phyloP scores from a whole-genome alignment of 2,797 vertebrate species.

The Falco columbarius region DNA sequence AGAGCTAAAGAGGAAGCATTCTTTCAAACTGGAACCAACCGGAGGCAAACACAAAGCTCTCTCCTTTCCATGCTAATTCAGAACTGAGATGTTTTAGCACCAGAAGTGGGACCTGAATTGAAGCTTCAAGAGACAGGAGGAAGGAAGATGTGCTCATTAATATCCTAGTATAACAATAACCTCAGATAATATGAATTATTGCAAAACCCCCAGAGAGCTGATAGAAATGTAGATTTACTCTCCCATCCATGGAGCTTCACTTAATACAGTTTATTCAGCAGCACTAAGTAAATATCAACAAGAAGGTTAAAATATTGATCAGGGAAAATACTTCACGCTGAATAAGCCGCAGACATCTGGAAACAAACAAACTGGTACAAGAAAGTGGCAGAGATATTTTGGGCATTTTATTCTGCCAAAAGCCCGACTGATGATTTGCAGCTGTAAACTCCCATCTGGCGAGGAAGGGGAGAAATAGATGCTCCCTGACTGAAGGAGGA shows the following conservation, averaged over 20 bases:
- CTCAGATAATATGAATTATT: slow-evolving; percentile 46
- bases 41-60: slow-evolving; percentile 2
- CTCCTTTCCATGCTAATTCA: slow-evolving; percentile 2
- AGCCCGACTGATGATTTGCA: not conserved
- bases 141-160: slow-evolving; percentile 40
- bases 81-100: not conserved
- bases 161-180: slow-evolving; percentile 43
- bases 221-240: slow-evolving; percentile 27
- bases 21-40: not conserved
- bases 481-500: not conserved
- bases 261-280: slow-evolving; percentile 43
- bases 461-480: not conserved
- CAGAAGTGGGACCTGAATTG: not conserved
- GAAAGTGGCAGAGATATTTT: slow-evolving; percentile 8
- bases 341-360: slow-evolving; percentile 47
- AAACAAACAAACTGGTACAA: slow-evolving; percentile 44
- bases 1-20: not conserved
- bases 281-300: slow-evolving; percentile 62
- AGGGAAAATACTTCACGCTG: slow-evolving; percentile 28
- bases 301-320: slow-evolving; percentile 68
- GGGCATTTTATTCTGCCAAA: not conserved
- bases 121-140: not conserved
- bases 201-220: slow-evolving; percentile 42
- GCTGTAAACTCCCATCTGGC: slow-evolving; percentile 10
- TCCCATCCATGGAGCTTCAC: slow-evolving; percentile 16